Conservation (phyloP, 2,797 vertebrate genomes). For the Botia kubotai region DNA sequence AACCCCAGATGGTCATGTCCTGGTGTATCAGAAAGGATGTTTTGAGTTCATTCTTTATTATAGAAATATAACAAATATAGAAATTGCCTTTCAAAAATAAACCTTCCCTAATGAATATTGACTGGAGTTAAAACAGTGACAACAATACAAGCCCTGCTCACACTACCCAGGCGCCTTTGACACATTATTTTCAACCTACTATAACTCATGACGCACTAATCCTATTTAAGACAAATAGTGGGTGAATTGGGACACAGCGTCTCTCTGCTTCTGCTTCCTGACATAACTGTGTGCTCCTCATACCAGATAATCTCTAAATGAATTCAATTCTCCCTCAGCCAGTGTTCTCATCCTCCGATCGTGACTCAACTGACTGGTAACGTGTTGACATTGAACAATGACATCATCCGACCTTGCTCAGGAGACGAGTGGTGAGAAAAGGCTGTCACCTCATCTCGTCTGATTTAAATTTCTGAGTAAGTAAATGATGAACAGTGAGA, state of each 20-base stretch:
- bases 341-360: conserved; percentile 37
- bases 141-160: not conserved
- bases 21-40: too few species aligned
- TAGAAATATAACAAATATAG: too few species aligned
- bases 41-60: too few species aligned
- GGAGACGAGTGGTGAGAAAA: conserved; percentile 16
- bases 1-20: too few species aligned
- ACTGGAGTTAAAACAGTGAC: too few species aligned
- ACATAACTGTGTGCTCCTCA: conserved; percentile 12
- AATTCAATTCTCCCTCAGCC: conserved; percentile 39
- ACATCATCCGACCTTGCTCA: conserved; percentile 43
- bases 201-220: not conserved
- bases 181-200: conserved; percentile 18
- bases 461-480: conserved; percentile 59
- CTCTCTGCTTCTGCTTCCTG: not conserved
- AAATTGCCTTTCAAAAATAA: too few species aligned
- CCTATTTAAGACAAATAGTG: not conserved
- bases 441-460: conserved; percentile 29
- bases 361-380: conserved; percentile 46
- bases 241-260: not conserved
- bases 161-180: not conserved
- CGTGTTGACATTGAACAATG: conserved; percentile 50
- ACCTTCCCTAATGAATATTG: too few species aligned
- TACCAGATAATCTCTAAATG: conserved; percentile 30
- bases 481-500: conserved; percentile 53